phyloP scores from a whole-genome alignment of 2,888 invertebrate genomes.

The Norana najaformis region DNA sequence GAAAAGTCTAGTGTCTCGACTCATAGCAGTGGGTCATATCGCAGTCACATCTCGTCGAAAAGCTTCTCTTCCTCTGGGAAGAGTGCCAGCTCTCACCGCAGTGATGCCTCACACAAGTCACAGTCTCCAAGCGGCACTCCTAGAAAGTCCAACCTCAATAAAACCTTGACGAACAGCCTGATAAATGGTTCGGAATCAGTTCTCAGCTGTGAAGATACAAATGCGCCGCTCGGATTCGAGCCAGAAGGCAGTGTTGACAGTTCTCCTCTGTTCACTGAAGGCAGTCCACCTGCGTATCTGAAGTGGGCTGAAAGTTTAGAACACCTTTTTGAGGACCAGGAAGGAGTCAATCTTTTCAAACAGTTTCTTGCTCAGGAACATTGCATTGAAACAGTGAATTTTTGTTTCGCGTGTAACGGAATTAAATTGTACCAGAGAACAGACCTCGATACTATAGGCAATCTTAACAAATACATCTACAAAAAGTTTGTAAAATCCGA shows the following conservation, averaged over 20 bases:
- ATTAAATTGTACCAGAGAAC: slow-evolving; percentile 66
- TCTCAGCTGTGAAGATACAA: slow-evolving; percentile 44
- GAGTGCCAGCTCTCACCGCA: neutral
- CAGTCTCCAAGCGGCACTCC: slow-evolving; percentile 49
- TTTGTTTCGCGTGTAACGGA: slow-evolving; percentile 79
- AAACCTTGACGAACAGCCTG: slow-evolving; percentile 36
- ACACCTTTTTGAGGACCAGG: slow-evolving; percentile 81
- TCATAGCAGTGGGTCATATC: slow-evolving; percentile 50
- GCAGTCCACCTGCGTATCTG: slow-evolving; percentile 75
- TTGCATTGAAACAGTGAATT: slow-evolving; percentile 61
- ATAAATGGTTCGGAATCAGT: slow-evolving; percentile 8
- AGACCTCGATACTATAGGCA: slow-evolving; percentile 63
- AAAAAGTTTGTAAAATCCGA: slow-evolving; percentile 71
- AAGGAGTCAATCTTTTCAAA: slow-evolving; percentile 85
- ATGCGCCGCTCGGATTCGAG: slow-evolving; percentile 67
- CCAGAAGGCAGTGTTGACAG: slow-evolving; percentile 67
- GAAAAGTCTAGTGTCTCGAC: slow-evolving; percentile 58
- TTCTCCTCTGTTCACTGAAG: slow-evolving; percentile 59
- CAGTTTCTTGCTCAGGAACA: slow-evolving; percentile 60
- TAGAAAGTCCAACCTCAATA: slow-evolving; percentile 57
- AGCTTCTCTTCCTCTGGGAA: neutral
- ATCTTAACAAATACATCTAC: slow-evolving; percentile 74
- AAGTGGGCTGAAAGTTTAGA: slow-evolving; percentile 87
- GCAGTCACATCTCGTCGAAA: neutral
- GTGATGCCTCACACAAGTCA: neutral